phyloP scores from a whole-genome alignment of 2,113 vertebrate genomes.

The Suricata suricatta region DNA sequence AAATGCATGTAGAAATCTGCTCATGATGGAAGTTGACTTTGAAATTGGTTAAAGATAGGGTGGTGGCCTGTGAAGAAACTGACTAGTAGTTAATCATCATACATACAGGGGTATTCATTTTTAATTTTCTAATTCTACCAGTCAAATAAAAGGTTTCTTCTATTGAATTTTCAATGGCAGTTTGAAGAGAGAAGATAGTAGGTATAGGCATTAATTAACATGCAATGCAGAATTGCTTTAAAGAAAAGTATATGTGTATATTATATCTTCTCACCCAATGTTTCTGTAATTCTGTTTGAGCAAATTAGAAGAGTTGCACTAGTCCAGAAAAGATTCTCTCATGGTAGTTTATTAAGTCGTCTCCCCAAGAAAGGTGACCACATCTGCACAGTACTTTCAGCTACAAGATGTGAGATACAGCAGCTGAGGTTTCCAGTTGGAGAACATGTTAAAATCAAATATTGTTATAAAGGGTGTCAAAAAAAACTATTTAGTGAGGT shows the following conservation, averaged over 20 bases:
- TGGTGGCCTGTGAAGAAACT: not conserved
- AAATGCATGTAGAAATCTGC: not conserved
- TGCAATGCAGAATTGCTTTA: not conserved
- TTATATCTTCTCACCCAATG: not conserved
- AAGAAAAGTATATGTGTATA: not conserved
- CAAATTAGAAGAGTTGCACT: not conserved
- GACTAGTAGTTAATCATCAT: not conserved
- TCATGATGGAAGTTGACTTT: not conserved
- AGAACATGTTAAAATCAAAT: not conserved
- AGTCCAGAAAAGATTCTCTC: not conserved
- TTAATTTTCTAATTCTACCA: not conserved
- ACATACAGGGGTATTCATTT: not conserved
- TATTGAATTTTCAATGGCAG: not conserved
- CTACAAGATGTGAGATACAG: not conserved
- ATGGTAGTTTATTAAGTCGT: not conserved
- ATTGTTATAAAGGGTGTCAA: not conserved
- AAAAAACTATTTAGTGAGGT: not conserved
- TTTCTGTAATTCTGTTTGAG: not conserved
- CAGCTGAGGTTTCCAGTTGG: not conserved
- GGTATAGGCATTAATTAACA: not conserved
- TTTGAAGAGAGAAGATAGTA: not conserved
- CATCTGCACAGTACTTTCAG: not conserved
- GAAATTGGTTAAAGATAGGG: constrained; percentile 7
- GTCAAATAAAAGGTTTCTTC: not conserved
- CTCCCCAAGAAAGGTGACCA: not conserved